Evolutionary conservation across 1,140 invertebrate genomes (phyloP).

Genomic region (Cydia fagiglandana): DNA sequence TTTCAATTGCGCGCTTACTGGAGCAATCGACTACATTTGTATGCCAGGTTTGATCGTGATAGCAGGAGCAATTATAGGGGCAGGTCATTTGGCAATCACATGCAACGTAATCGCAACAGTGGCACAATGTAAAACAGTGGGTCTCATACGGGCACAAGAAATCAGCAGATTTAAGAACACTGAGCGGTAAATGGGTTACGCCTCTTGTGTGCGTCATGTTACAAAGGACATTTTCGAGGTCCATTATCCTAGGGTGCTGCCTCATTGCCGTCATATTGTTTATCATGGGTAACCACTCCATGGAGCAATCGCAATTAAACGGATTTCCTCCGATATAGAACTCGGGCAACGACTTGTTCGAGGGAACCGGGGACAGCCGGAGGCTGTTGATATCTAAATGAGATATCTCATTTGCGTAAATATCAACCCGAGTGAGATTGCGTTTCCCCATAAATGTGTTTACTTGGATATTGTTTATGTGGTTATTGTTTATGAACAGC

Average conservation of each 20-base stretch:
- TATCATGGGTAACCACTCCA: conserved; percentile 94
- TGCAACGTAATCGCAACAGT: conserved; percentile 96
- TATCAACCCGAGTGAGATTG: conserved; percentile 91
- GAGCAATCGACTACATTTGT: conserved; percentile 96
- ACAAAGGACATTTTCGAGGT: conserved; percentile 91
- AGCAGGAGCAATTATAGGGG: conserved; percentile 93
- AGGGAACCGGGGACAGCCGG: conserved; percentile 84
- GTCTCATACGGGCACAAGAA: conserved; percentile 95
- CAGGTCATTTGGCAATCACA: conserved; percentile 98
- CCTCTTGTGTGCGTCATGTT: conserved; percentile 88
- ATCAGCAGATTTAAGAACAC: conserved; percentile 84
- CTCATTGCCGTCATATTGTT: conserved; percentile 90
- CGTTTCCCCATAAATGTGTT: conserved; percentile 92
- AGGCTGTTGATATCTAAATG: conserved; percentile 90
- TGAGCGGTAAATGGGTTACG: conserved; percentile 83
- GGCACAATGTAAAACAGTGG: conserved; percentile 95
- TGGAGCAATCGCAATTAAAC: conserved; percentile 93
- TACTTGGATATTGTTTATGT: conserved; percentile 87
- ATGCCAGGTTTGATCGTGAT: conserved; percentile 94
- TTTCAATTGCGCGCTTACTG: conserved; percentile 84
- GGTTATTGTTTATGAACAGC: conserved; percentile 94
- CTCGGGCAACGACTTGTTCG: conserved; percentile 87
- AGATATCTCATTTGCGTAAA: conserved; percentile 92
- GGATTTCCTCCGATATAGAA: conserved; percentile 94
- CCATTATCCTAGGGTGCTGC: conserved; percentile 91